Evolutionary conservation across 2,113 vertebrate genomes (phyloP).

Genomic region (Cheirogaleus medius): DNA sequence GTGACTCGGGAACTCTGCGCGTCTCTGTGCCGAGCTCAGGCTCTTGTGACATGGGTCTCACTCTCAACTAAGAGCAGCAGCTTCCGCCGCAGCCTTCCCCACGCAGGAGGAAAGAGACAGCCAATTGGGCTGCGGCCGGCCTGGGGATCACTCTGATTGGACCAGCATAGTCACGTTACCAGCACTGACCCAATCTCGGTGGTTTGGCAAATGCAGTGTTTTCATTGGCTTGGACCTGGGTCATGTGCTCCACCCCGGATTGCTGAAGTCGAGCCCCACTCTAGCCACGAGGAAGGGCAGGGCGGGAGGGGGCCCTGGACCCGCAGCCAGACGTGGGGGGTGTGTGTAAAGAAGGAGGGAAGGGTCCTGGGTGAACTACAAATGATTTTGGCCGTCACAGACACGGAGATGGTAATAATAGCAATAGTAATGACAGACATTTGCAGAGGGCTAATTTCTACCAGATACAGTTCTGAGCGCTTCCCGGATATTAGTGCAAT

Average conservation of each 20-base stretch:
- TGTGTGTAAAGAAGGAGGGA: background rate
- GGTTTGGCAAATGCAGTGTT: background rate
- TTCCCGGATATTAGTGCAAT: background rate
- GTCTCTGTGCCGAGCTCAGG: background rate
- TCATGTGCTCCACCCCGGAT: background rate
- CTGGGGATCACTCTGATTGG: background rate
- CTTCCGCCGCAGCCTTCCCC: too few species aligned
- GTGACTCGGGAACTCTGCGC: accelerated
- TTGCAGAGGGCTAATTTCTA: background rate
- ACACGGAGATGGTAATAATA: background rate
- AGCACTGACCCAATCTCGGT: background rate
- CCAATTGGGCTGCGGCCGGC: background rate
- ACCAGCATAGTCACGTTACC: background rate
- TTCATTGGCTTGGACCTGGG: background rate
- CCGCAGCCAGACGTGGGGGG: background rate
- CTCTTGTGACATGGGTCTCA: background rate
- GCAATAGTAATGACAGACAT: background rate
- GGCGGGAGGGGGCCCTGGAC: too few species aligned
- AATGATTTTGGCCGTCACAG: background rate
- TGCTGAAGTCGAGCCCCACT: background rate
- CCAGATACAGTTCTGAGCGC: background rate
- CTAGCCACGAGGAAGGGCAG: background rate
- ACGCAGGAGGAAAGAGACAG: too few species aligned
- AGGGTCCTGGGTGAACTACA: background rate
- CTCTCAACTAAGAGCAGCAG: background rate